phyloP scores from a whole-genome alignment of 2,113 vertebrate species.

The Bufo bufo region DNA sequence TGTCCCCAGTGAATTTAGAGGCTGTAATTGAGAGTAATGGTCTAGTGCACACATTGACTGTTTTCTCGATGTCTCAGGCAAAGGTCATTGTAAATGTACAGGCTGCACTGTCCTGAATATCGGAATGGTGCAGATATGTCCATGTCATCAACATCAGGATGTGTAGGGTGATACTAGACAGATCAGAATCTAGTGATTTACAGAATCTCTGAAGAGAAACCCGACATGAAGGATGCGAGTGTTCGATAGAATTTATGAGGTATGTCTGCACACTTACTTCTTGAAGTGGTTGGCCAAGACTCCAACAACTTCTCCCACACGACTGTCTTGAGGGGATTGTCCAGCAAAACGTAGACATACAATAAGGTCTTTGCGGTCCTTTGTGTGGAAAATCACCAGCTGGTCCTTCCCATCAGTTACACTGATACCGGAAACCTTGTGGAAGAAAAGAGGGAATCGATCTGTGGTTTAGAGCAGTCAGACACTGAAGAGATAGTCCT shows the following conservation, averaged over 20 bases:
- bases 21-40: not conserved
- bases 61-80: not conserved
- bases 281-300: constrained; percentile 93
- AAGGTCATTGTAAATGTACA: not conserved
- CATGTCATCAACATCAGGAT: not conserved
- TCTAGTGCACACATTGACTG: not conserved
- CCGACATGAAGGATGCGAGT: not conserved
- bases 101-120: not conserved
- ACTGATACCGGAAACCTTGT: constrained; percentile 90
- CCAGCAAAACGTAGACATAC: constrained; percentile 88
- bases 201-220: not conserved
- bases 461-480: not conserved
- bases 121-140: not conserved
- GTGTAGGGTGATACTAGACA: not conserved
- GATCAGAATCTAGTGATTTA: not conserved
- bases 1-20: not conserved
- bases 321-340: constrained; percentile 83
- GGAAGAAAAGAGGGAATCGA: constrained; percentile 26
- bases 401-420: constrained; percentile 96
- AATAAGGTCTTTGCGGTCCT: constrained; percentile 93
- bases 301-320: constrained; percentile 94
- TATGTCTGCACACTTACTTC: constrained; percentile 74
- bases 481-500: not conserved
- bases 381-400: constrained; percentile 96
- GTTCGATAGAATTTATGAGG: not conserved